Evolutionary conservation across 2,797 vertebrate species (phyloP).

Genomic region (Mus minutoides): DNA sequence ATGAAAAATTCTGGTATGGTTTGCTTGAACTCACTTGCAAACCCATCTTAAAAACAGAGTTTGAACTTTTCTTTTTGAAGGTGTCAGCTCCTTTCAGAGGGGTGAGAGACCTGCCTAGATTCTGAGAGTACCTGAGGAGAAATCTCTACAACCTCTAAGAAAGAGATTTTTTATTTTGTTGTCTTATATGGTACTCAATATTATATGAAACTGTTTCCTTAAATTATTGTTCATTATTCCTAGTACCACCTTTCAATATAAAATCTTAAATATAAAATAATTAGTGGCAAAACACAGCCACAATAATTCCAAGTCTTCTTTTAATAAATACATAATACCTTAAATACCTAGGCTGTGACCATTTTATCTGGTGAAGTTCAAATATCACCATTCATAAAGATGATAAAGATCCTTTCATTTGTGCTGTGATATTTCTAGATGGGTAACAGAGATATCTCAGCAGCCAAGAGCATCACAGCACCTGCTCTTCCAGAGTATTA

Average conservation of each 20-base stretch:
- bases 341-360: neutral
- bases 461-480: neutral
- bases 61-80: neutral
- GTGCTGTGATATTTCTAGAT: neutral
- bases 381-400: neutral
- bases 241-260: neutral
- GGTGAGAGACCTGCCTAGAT: neutral
- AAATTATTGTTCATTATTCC: neutral
- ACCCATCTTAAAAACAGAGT: neutral
- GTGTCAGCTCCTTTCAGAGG: neutral
- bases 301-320: too few relatives aligned
- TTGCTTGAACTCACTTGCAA: neutral
- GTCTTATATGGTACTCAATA: neutral
- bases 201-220: neutral
- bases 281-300: too few relatives aligned
- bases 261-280: too few relatives aligned
- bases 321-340: neutral
- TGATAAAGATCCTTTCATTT: neutral
- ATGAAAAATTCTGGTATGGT: neutral
- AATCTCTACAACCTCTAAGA: neutral
- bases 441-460: neutral
- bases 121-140: accelerated
- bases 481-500: neutral
- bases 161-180: neutral
- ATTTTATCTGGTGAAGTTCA: neutral